Conservation (phyloP, 2,888 invertebrate species). For the Hyposoter didymator region DNA sequence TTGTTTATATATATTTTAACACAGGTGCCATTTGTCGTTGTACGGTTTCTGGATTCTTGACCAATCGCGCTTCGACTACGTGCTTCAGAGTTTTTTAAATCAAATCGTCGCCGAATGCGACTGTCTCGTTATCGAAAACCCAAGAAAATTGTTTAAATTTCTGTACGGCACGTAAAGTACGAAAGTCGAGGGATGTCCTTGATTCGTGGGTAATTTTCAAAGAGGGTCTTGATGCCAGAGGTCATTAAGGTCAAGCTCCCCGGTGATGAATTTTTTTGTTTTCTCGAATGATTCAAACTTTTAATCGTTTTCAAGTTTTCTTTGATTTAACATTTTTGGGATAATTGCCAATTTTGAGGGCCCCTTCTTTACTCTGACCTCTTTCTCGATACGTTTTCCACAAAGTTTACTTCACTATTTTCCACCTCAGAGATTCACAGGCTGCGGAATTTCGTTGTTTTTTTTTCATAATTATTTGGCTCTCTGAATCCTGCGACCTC, state of each 20-base stretch:
- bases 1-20: background rate
- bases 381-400: background rate
- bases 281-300: background rate
- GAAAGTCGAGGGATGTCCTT: too few species aligned
- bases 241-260: background rate
- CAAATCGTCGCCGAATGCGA: background rate
- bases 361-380: background rate
- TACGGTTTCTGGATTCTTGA: background rate
- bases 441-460: background rate
- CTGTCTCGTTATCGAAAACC: background rate
- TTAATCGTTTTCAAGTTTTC: background rate
- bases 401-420: background rate
- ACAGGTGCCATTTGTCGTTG: background rate
- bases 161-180: too few species aligned
- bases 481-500: constrained; percentile 61
- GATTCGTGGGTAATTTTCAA: background rate
- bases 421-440: background rate
- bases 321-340: background rate
- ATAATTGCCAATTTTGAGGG: background rate
- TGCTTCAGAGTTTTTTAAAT: background rate
- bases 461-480: background rate
- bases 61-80: background rate
- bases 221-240: background rate
- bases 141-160: background rate
- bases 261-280: background rate